phyloP scores from a whole-genome alignment of 2,797 vertebrate genomes.

The Bovichtus diacanthus region DNA sequence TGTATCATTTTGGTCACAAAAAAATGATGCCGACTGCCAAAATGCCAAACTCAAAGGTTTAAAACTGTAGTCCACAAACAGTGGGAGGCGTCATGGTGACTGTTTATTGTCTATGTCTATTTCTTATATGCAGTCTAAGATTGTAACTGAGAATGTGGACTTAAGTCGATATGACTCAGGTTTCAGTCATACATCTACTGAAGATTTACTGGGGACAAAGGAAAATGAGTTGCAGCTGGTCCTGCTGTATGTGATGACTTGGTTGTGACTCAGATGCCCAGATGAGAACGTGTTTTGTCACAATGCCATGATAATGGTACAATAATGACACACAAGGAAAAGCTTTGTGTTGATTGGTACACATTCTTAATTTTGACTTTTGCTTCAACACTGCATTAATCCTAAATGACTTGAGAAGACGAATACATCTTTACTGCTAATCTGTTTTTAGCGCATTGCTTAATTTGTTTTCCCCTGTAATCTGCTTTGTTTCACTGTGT shows the following conservation, averaged over 20 bases:
- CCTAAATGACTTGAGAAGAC: background rate
- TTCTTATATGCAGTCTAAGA: too few species aligned
- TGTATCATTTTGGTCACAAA: too few species aligned
- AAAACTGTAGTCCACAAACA: too few species aligned
- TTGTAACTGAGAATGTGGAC: background rate
- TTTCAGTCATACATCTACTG: constrained; percentile 36
- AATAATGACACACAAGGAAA: constrained; percentile 27
- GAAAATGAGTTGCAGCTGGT: constrained; percentile 30
- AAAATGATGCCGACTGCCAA: too few species aligned
- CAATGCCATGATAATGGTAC: constrained; percentile 27
- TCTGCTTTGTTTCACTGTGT: constrained; percentile 42
- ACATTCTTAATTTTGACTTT: constrained; percentile 1
- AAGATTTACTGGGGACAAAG: constrained; percentile 38
- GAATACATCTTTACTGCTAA: background rate
- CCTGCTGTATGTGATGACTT: constrained; percentile 24
- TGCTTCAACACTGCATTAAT: background rate
- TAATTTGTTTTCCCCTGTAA: constrained; percentile 36
- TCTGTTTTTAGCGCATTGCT: constrained; percentile 15
- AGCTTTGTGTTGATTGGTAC: background rate
- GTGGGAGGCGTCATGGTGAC: too few species aligned
- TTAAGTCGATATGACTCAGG: constrained; percentile 37
- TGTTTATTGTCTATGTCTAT: too few species aligned
- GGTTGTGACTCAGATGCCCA: constrained; percentile 46
- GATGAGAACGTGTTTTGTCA: constrained; percentile 37
- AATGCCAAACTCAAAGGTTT: too few species aligned